These are phyloP conservation scores for Cuculus canorus DNA, from an alignment of 2,797 vertebrate species.

Conservation along the genomic window DNA sequence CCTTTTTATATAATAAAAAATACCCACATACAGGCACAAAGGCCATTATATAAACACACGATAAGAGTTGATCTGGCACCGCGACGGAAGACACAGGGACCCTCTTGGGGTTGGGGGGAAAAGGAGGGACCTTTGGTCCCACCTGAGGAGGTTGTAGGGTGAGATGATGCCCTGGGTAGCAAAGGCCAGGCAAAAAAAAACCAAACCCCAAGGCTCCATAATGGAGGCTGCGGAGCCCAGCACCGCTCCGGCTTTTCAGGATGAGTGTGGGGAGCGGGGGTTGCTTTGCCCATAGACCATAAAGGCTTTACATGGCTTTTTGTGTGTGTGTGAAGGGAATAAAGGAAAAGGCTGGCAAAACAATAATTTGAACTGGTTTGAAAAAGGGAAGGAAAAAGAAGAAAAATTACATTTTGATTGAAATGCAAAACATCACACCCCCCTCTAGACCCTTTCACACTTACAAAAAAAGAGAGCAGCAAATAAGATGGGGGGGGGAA, in stretches of 20 bases:
- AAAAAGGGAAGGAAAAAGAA: background rate
- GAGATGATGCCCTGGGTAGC: background rate
- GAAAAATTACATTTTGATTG: background rate
- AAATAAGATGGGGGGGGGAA: background rate
- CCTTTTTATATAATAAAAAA: slow-evolving; percentile 78
- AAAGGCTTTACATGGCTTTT: slow-evolving; percentile 12
- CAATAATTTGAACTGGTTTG: background rate
- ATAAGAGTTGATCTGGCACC: background rate
- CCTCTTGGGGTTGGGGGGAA: background rate
- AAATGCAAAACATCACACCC: background rate
- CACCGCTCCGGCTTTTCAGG: background rate
- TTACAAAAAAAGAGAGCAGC: background rate
- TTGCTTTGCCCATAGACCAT: background rate
- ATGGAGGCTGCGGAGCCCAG: slow-evolving; percentile 53
- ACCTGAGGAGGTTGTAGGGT: background rate
- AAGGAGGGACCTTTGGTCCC: background rate
- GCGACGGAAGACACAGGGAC: background rate
- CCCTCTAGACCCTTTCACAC: background rate
- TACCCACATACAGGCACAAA: slow-evolving; percentile 59
- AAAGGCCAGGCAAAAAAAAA: background rate
- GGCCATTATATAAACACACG: slow-evolving; percentile 57
- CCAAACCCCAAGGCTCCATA: background rate
- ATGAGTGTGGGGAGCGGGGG: background rate
- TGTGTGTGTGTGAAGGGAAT: background rate
- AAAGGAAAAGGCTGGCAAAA: background rate